Percentiles rank a stretch among this genome's conserved stretches.
phyloP scores from a whole-genome alignment of 1,140 invertebrate genomes.

The Meteorus sp. region DNA sequence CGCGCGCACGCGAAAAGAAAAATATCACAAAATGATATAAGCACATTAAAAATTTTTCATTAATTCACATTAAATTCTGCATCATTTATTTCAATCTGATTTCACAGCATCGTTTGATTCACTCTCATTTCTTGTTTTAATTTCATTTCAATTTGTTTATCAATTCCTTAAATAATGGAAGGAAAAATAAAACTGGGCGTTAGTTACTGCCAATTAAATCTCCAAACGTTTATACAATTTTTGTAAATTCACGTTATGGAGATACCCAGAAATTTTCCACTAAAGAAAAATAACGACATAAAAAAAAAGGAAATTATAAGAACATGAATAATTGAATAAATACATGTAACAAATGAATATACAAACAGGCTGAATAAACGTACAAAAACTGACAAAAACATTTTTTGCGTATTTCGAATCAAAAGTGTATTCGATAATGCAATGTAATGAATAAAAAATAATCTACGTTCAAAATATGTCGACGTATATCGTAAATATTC shows the following conservation, averaged over 20 bases:
- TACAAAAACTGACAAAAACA: slow-evolving; percentile 6
- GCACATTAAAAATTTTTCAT: background rate
- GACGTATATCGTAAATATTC: too few species aligned
- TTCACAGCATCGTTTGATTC: too few species aligned
- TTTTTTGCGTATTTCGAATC: background rate
- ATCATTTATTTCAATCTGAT: background rate
- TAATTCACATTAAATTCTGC: background rate
- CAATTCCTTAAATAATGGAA: too few species aligned
- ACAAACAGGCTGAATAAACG: background rate
- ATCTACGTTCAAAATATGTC: background rate
- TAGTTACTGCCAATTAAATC: slow-evolving; percentile 4
- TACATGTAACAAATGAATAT: background rate
- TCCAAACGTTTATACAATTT: slow-evolving; percentile 12
- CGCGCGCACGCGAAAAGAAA: background rate
- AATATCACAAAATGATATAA: background rate
- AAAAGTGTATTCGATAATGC: background rate
- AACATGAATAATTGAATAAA: background rate
- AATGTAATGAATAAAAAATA: background rate
- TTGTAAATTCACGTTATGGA: slow-evolving; percentile 12
- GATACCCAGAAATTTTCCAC: slow-evolving; percentile 3
- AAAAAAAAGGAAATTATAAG: background rate
- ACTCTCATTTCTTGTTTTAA: too few species aligned
- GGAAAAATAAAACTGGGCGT: background rate
- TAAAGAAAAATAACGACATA: background rate
- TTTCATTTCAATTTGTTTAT: too few species aligned